A percentile compares a stretch with the other conserved stretches of the same genome.
Conservation (phyloP, 2,888 invertebrate genomes). For the Aphidius colemani region DNA sequence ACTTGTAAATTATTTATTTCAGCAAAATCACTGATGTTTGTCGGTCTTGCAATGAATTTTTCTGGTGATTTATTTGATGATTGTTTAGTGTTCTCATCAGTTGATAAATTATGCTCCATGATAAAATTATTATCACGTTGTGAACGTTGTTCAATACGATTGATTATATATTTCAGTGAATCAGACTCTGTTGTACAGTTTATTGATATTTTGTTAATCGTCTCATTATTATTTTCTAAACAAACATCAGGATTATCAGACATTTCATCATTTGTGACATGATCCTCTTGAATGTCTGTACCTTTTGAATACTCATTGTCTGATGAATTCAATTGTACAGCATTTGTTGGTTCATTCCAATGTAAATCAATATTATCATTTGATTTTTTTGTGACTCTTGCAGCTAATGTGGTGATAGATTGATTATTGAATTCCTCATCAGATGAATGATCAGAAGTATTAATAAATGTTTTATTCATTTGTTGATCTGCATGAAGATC, state of each 20-base stretch:
- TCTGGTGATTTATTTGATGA: not conserved
- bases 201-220: not conserved
- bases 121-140: not conserved
- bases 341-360: too few species aligned
- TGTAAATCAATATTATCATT: too few species aligned
- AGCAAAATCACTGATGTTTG: constrained; percentile 32
- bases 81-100: not conserved
- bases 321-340: too few species aligned
- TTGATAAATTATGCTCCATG: not conserved
- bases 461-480: too few species aligned
- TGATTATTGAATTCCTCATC: too few species aligned
- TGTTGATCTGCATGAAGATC: too few species aligned
- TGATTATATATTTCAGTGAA: constrained; percentile 25
- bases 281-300: too few species aligned
- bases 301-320: too few species aligned
- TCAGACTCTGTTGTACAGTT: constrained; percentile 15
- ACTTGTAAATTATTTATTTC: constrained; percentile 31
- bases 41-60: constrained; percentile 9
- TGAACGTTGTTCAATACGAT: not conserved
- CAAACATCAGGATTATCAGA: not conserved
- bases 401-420: too few species aligned
- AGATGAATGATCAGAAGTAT: too few species aligned
- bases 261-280: too few species aligned
- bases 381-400: too few species aligned
- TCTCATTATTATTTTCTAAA: not conserved